Conservation (phyloP, 2,888 invertebrate species). For the Conops quadrifasciatus region DNA sequence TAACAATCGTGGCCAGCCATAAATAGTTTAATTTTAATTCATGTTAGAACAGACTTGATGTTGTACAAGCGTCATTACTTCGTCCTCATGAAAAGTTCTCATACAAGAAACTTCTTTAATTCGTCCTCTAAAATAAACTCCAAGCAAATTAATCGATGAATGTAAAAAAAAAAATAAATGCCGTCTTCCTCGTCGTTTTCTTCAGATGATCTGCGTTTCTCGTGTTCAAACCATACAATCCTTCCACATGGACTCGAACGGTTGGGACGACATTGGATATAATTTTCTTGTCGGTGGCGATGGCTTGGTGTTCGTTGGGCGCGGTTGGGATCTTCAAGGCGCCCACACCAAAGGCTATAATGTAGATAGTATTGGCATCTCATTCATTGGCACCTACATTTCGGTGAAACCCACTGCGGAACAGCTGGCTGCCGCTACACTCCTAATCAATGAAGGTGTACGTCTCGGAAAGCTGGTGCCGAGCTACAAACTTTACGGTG, state of each 20-base stretch:
- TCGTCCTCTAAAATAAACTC: too few species aligned
- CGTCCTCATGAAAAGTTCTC: too few species aligned
- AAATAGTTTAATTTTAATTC: too few species aligned
- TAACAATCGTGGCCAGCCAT: too few species aligned
- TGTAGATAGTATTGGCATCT: slow-evolving; percentile 73
- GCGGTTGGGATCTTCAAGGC: slow-evolving; percentile 78
- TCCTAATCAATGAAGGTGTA: slow-evolving; percentile 72
- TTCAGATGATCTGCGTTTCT: slow-evolving; percentile 69
- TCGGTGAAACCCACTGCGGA: slow-evolving; percentile 66
- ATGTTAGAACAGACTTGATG: too few species aligned
- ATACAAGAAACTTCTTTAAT: too few species aligned
- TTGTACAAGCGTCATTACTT: too few species aligned
- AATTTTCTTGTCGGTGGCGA: slow-evolving; percentile 84
- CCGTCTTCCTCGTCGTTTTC: slow-evolving; percentile 18
- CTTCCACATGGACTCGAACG: slow-evolving; percentile 73
- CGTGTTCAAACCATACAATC: slow-evolving; percentile 67
- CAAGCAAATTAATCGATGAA: background rate
- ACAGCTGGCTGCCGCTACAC: slow-evolving; percentile 70
- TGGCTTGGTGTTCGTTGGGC: slow-evolving; percentile 76
- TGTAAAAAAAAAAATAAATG: too few species aligned
- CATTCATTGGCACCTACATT: slow-evolving; percentile 77
- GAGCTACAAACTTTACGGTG: slow-evolving; percentile 75
- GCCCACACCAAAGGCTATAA: slow-evolving; percentile 77
- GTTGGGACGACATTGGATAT: slow-evolving; percentile 77
- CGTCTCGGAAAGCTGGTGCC: slow-evolving; percentile 69